phyloP scores from a whole-genome alignment of 2,113 vertebrate species.

The Anhinga anhinga region DNA sequence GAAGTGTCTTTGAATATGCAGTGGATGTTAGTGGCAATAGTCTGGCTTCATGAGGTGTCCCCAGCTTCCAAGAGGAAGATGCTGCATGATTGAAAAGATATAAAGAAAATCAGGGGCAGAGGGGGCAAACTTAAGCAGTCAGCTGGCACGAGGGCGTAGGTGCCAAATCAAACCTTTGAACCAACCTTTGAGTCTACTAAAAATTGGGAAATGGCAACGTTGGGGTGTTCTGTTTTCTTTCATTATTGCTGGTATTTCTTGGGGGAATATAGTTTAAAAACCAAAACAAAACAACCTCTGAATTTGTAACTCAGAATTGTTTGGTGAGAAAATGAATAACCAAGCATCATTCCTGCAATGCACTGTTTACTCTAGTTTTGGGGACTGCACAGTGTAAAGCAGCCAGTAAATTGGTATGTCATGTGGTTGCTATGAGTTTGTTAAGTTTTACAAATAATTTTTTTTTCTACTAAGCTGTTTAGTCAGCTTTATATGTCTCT shows the following conservation, averaged over 20 bases:
- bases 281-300: neutral
- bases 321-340: constrained; percentile 39
- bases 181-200: neutral
- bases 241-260: neutral
- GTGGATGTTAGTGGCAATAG: neutral
- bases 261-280: neutral
- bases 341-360: neutral
- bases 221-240: neutral
- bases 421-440: constrained; percentile 24
- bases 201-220: neutral
- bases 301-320: neutral
- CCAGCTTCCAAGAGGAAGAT: neutral
- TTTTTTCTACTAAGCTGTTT: neutral
- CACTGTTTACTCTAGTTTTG: constrained; percentile 20
- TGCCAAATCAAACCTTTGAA: neutral
- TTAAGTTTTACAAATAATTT: neutral
- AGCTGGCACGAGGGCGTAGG: neutral
- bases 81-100: neutral
- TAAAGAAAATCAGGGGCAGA: neutral
- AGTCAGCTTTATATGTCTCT: neutral
- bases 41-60: neutral
- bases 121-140: neutral
- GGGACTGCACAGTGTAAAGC: constrained; percentile 33
- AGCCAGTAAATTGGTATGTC: constrained; percentile 43
- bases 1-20: neutral